A percentile compares a stretch with the other conserved stretches of the same genome.
These are phyloP conservation scores for Drosophila repletoides DNA, from an alignment of 1,140 invertebrate genomes.

Conservation along the genomic window DNA sequence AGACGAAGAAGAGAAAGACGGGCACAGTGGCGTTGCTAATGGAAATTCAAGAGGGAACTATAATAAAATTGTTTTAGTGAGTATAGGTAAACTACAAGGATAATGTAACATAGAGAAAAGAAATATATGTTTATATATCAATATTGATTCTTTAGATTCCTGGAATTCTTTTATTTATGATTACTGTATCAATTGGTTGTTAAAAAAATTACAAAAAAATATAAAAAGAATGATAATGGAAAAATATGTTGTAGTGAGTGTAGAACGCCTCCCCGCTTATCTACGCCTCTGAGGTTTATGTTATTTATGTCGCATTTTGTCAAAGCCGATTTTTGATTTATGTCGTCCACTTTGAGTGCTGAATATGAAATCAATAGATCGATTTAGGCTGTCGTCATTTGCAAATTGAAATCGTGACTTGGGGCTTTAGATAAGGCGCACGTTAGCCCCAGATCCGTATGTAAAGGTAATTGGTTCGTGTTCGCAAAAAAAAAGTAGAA, in stretches of 20 bases:
- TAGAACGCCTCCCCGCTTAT: background rate
- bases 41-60: no score
- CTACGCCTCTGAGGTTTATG: slow-evolving; percentile 8
- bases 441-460: slow-evolving; percentile 10
- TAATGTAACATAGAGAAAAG: no score
- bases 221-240: no score
- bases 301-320: slow-evolving; percentile 64
- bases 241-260: no score
- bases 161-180: no score
- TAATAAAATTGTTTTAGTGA: no score
- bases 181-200: no score
- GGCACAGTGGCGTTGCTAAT: slow-evolving; percentile 10
- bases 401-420: slow-evolving; percentile 80
- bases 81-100: no score
- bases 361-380: slow-evolving; percentile 80
- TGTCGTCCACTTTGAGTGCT: slow-evolving; percentile 76
- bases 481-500: background rate
- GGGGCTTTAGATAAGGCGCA: slow-evolving; percentile 68
- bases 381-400: slow-evolving; percentile 61
- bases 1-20: no score
- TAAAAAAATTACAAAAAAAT: no score
- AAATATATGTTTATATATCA: no score
- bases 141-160: no score
- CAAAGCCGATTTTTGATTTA: slow-evolving; percentile 70
- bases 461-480: slow-evolving; percentile 57